Percentiles rank a stretch among this genome's conserved stretches.
Evolutionary conservation across 2,113 vertebrate genomes (phyloP).

Genomic region (Aphyosemion australe): DNA sequence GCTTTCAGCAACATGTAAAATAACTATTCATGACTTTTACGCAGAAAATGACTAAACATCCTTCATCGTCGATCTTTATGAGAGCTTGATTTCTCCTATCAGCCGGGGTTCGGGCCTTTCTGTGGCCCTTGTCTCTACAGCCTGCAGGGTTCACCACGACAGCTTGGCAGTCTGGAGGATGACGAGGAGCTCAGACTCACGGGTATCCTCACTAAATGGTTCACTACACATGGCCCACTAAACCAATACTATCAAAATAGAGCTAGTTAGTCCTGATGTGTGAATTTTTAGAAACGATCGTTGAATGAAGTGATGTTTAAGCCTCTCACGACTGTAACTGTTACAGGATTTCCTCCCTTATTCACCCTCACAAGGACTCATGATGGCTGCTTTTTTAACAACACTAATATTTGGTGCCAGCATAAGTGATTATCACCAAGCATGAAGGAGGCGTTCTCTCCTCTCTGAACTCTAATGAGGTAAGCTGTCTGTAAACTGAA

Average conservation of each 20-base stretch:
- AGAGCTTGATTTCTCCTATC: not conserved
- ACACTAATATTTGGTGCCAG: not conserved
- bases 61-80: no score
- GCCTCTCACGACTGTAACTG: not conserved
- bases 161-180: no score
- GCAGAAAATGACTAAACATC: no score
- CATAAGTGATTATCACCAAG: not conserved
- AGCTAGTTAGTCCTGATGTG: not conserved
- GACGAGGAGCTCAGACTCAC: not conserved
- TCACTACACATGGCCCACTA: not conserved
- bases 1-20: no score
- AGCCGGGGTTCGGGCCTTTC: no score
- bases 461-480: constrained; percentile 21
- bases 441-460: not conserved
- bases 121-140: no score
- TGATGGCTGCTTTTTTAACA: no score
- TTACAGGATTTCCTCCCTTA: not conserved
- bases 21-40: no score
- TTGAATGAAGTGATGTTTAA: no score
- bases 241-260: not conserved
- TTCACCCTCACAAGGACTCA: not conserved
- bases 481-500: constrained; percentile 45
- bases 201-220: not conserved
- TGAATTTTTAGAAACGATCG: not conserved
- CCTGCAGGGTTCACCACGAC: no score